Evolutionary conservation across 2,797 vertebrate species (phyloP).

Genomic region (Labroides dimidiatus): DNA sequence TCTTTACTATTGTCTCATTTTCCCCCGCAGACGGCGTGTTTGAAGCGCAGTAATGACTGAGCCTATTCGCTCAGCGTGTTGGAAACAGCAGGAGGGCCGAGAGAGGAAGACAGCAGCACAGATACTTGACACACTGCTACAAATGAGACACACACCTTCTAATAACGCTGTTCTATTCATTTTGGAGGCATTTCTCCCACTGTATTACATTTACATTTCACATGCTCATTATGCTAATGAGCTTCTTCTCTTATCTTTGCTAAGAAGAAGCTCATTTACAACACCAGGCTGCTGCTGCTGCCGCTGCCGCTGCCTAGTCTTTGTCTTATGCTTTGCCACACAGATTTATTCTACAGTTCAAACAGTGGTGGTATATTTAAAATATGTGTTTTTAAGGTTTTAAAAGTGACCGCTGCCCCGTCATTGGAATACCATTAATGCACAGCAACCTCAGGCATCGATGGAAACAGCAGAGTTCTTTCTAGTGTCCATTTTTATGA

Average conservation of each 20-base stretch:
- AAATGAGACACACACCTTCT: conserved; percentile 12
- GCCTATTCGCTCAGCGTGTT: conserved; percentile 76
- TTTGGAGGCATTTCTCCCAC: conserved; percentile 19
- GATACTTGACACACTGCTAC: neutral
- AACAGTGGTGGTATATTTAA: neutral
- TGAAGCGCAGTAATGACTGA: conserved; percentile 80
- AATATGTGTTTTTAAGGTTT: neutral
- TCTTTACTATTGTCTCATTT: conserved; percentile 82
- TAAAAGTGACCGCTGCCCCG: too few relatives aligned
- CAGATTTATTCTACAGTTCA: neutral
- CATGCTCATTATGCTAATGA: conserved; percentile 30
- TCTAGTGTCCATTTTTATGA: too few relatives aligned
- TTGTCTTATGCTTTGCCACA: neutral
- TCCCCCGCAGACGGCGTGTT: conserved; percentile 73
- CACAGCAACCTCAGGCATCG: too few relatives aligned
- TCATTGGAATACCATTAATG: too few relatives aligned
- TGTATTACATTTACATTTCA: conserved; percentile 40
- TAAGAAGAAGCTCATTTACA: conserved; percentile 22
- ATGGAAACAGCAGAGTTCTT: too few relatives aligned
- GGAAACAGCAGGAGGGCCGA: conserved; percentile 60
- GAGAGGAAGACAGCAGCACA: conserved; percentile 34
- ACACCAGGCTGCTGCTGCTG: neutral
- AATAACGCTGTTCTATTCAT: conserved; percentile 22
- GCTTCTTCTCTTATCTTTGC: conserved; percentile 17
- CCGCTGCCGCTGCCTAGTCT: neutral